Evolutionary conservation across 2,113 vertebrate genomes (phyloP).

Genomic region (Elanoides forficatus): DNA sequence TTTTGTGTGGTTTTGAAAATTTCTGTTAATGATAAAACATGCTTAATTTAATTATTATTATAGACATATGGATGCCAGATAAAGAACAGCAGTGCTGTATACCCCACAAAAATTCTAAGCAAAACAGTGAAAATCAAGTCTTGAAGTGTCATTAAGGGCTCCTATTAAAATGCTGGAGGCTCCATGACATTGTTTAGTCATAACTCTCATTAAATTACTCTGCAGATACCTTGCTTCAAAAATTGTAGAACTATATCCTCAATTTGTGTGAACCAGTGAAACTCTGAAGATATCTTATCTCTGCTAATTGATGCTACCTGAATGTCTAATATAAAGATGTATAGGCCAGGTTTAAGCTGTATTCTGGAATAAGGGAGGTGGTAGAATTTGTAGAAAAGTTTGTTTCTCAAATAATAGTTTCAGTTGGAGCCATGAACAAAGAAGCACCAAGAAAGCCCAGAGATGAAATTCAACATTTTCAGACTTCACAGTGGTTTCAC

Average conservation of each 20-base stretch:
- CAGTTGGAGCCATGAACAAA: background rate
- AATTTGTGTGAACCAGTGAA: background rate
- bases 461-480: background rate
- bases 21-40: background rate
- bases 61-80: background rate
- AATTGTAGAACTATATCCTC: background rate
- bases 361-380: background rate
- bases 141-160: background rate
- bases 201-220: background rate
- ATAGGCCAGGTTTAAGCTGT: background rate
- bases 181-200: background rate
- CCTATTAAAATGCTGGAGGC: background rate
- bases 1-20: background rate
- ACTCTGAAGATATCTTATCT: background rate
- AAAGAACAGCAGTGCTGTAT: background rate
- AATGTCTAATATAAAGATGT: background rate
- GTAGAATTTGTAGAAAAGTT: background rate
- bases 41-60: background rate
- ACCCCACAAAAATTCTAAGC: background rate
- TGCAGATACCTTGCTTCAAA: background rate
- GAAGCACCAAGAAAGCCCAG: background rate
- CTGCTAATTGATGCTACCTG: background rate
- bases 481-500: background rate
- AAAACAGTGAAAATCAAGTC: background rate
- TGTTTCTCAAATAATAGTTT: background rate